Percentiles rank a stretch among this genome's conserved stretches.
Conservation (phyloP, 2,888 invertebrate genomes). For the Drosophila quasianomalipes region DNA sequence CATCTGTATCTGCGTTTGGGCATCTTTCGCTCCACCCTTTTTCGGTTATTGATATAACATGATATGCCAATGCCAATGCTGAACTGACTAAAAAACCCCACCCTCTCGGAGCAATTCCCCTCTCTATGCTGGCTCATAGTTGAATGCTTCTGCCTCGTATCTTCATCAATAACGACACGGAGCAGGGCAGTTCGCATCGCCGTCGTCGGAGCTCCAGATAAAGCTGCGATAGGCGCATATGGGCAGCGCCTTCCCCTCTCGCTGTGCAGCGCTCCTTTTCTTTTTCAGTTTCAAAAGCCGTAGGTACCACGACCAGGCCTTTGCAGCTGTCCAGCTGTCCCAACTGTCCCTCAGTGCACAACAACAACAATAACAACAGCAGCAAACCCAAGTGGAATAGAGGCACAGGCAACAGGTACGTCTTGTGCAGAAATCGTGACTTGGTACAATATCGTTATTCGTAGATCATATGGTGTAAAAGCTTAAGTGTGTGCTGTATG, state of each 20-base stretch:
- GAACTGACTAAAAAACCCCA: neutral
- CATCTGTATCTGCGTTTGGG: constrained; percentile 25
- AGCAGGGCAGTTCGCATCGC: constrained; percentile 61
- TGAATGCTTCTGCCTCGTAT: constrained; percentile 67
- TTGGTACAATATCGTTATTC: constrained; percentile 84
- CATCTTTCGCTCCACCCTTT: constrained; percentile 84
- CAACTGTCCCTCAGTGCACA: constrained; percentile 35
- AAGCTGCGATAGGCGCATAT: constrained; percentile 75
- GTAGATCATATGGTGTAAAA: constrained; percentile 83
- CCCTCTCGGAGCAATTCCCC: constrained; percentile 13
- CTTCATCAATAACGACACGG: constrained; percentile 79
- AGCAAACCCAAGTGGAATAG: constrained; percentile 31
- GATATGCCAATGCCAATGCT: constrained; percentile 69
- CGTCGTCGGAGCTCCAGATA: constrained; percentile 51
- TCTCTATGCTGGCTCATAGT: constrained; percentile 36
- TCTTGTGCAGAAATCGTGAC: constrained; percentile 84
- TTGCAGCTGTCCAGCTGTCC: constrained; percentile 36
- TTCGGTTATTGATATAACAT: constrained; percentile 85
- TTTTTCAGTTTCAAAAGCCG: constrained; percentile 32
- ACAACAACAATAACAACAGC: constrained; percentile 20
- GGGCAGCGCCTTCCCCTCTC: constrained; percentile 59
- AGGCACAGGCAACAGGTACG: constrained; percentile 76
- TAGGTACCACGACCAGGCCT: constrained; percentile 33
- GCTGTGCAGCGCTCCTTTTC: constrained; percentile 34
- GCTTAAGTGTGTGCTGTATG: constrained; percentile 56